A percentile compares a stretch with the other conserved stretches of the same genome.
phyloP scores from a whole-genome alignment of 2,888 invertebrate species.

The Ornithoptera priamus region DNA sequence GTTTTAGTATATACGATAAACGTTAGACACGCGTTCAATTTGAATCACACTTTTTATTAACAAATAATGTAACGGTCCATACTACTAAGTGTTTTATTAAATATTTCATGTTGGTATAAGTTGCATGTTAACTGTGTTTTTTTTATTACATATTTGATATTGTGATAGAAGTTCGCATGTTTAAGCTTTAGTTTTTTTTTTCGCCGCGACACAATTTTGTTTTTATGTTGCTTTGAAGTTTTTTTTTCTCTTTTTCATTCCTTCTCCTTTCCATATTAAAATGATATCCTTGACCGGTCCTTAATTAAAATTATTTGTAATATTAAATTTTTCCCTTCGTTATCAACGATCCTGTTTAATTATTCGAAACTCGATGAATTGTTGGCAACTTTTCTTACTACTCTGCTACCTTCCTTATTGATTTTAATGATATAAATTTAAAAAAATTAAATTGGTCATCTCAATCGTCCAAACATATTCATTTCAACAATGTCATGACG shows the following conservation, averaged over 20 bases:
- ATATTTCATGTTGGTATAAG: constrained; percentile 18
- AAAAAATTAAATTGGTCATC: background rate
- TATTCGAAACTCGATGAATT: background rate
- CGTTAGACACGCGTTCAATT: background rate
- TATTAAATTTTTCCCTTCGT: background rate
- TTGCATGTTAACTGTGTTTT: constrained; percentile 35
- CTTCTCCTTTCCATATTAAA: constrained; percentile 34
- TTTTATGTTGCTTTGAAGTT: constrained; percentile 76
- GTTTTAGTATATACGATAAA: background rate
- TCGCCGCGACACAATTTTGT: constrained; percentile 66
- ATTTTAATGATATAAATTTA: background rate
- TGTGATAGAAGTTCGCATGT: constrained; percentile 36
- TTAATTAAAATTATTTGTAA: background rate
- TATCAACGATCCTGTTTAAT: background rate
- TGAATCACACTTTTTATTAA: constrained; percentile 22
- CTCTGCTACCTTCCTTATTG: background rate
- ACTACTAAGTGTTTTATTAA: constrained; percentile 21
- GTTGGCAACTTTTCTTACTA: background rate
- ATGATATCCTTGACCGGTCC: background rate
- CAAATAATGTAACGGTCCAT: constrained; percentile 9
- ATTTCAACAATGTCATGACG: constrained; percentile 1
- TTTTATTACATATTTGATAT: constrained; percentile 31
- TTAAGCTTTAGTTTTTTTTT: constrained; percentile 66
- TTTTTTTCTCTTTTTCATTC: constrained; percentile 58
- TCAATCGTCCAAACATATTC: background rate